Percentiles rank a stretch among this genome's conserved stretches.
phyloP scores from a whole-genome alignment of 2,797 vertebrate genomes.

The Mastacembelus armatus region DNA sequence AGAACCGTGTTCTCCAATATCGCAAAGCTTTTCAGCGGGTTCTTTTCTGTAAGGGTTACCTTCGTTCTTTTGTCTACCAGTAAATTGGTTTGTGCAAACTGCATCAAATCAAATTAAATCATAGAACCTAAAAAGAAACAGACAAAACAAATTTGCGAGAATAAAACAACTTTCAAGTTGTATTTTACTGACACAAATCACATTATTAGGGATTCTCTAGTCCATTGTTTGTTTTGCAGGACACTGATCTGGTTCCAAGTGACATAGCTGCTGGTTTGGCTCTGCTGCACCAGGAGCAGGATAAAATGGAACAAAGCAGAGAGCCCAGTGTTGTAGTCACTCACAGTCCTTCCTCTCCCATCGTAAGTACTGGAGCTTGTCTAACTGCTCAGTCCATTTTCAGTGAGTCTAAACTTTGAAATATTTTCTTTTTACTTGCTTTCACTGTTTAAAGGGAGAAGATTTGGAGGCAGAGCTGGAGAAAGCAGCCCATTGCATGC shows the following conservation, averaged over 20 bases:
- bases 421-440: neutral
- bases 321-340: constrained; percentile 84
- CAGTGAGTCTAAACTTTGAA: too few species aligned
- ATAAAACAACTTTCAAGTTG: neutral
- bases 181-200: neutral
- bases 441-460: constrained; percentile 77
- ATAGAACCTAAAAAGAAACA: too few species aligned
- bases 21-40: constrained; percentile 89
- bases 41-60: constrained; percentile 88
- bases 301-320: constrained; percentile 86
- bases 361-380: constrained; percentile 79
- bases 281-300: constrained; percentile 96
- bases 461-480: constrained; percentile 91
- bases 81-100: neutral
- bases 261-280: constrained; percentile 96
- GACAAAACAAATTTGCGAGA: too few species aligned
- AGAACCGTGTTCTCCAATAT: constrained; percentile 93
- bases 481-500: constrained; percentile 92
- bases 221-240: constrained; percentile 79
- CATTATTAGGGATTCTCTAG: neutral
- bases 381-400: neutral
- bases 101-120: too few species aligned
- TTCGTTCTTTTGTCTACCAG: neutral
- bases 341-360: constrained; percentile 82
- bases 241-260: constrained; percentile 95